Base-by-base conservation (phyloP, 2,888 invertebrate species). In the Calameuta filiformis region DNA sequence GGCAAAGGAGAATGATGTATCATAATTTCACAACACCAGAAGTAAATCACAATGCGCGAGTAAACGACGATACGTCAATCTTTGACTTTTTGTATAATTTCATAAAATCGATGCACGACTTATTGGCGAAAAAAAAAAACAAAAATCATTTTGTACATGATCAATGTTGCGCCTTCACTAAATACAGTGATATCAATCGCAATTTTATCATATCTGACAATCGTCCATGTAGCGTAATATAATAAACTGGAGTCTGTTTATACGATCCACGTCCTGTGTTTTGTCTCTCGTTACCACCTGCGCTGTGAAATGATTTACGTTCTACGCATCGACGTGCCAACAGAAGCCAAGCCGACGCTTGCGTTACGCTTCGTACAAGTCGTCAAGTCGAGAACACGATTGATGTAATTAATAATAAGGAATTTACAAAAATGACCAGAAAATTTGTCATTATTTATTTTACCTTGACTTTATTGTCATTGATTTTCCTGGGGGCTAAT, bases 271-370 rank as follows among this genome's bases (percentile, higher is more conserved):
- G 75, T 83, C 81, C 81, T 79, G 81, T 80, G 79, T 79, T 79
- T 77, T 75, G 77, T 74, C 73, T 84, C 83, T 31, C 68, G 80
- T 84, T 84, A 82, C 84, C 68, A 73, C 77, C 76, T 56, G 56
- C 56, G 56, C 56, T 56, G 56, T 23, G 56, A 9, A 56, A 56
- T 56, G 56, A 56, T 23, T 56, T 23, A 56, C 56, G 56, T 56
- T 56, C 23, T 56, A 56, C 56, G 56, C 56, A 56, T 56, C 56
- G 56, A 56, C 23, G 56, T 23, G 23, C 56, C 56, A 56, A 56
- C 56, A 56, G 56, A 56, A 56, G 23, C 56, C 9, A 23, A 56
- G 56, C 56, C 23, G 56, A 56, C 56, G 23, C 56, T 56, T 56
- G 56, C 56, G 23, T 56, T 56, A 56, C 56, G 23, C 56, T 56